These are phyloP conservation scores for Euplexia lucipara DNA, from an alignment of 2,888 invertebrate species.

Conservation along the genomic window DNA sequence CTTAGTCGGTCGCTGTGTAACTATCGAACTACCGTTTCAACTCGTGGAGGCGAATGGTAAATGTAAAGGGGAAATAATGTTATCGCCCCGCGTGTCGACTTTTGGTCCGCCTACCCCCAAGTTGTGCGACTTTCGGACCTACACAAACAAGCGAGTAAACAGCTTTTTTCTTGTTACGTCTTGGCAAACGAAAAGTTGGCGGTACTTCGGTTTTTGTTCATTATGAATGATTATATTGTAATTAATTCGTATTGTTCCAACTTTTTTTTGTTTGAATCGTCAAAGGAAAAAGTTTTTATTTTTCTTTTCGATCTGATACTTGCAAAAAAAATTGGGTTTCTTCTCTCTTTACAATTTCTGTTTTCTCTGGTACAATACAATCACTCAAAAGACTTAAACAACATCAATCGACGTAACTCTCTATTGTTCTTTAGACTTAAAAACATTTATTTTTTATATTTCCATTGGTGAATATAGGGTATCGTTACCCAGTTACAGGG, in stretches of 20 bases:
- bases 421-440: constrained; percentile 4
- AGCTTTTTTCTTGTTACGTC: constrained; percentile 67
- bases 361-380: constrained; percentile 21
- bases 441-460: constrained; percentile 1
- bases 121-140: constrained; percentile 65
- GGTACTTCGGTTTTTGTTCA: constrained; percentile 57
- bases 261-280: constrained; percentile 32
- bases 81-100: constrained; percentile 70
- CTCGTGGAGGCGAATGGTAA: constrained; percentile 68
- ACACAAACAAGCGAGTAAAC: constrained; percentile 69
- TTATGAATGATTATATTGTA: constrained; percentile 56
- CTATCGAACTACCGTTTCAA: constrained; percentile 72
- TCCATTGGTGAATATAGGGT: background rate
- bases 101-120: constrained; percentile 56
- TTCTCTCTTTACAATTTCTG: constrained; percentile 35
- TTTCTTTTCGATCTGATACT: constrained; percentile 25
- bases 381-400: constrained; percentile 21
- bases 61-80: constrained; percentile 76
- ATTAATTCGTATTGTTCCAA: constrained; percentile 55
- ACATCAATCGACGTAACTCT: constrained; percentile 32
- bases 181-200: constrained; percentile 64
- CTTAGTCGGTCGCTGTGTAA: constrained; percentile 69
- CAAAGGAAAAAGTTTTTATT: constrained; percentile 37
- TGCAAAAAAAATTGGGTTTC: constrained; percentile 28
- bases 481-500: too few species aligned